A percentile compares a stretch with the other conserved stretches of the same genome.
Conservation (phyloP, 2,888 invertebrate genomes). For the Cheiracanthium punctorium region DNA sequence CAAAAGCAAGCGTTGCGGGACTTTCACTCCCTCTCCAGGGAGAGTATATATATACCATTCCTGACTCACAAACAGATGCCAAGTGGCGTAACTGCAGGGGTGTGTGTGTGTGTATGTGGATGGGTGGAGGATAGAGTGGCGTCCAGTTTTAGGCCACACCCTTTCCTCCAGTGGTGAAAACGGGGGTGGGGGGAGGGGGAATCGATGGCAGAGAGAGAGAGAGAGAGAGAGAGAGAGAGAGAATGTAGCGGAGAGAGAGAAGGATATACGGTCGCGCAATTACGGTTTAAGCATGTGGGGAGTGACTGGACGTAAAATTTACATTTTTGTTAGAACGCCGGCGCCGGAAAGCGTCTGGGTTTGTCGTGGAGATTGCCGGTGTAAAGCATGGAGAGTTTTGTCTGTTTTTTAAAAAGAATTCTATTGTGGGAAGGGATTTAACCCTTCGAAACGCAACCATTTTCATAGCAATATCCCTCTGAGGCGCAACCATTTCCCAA, state of each 20-base stretch:
- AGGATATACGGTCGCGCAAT: not conserved
- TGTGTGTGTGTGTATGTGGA: not conserved
- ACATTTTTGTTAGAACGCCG: not conserved
- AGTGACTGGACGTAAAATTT: not conserved
- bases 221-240: not conserved
- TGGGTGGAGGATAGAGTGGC: not conserved
- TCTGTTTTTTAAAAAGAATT: no score
- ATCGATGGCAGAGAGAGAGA: not conserved
- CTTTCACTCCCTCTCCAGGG: no score
- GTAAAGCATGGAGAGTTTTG: no score
- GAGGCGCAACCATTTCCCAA: no score
- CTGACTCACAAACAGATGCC: constrained; percentile 8
- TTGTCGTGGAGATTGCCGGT: not conserved
- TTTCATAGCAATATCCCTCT: no score
- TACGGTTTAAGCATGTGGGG: not conserved
- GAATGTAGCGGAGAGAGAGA: not conserved
- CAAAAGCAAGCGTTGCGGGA: no score
- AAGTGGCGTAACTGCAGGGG: not conserved
- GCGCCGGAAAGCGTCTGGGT: not conserved
- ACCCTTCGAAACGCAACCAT: no score
- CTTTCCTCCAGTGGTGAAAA: not conserved
- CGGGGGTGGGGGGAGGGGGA: not conserved
- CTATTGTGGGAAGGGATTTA: no score
- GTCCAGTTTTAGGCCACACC: not conserved
- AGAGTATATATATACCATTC: no score